Percentiles rank a stretch among this genome's conserved stretches.
phyloP scores from a whole-genome alignment of 1,140 invertebrate genomes.

The Formica selysi region DNA sequence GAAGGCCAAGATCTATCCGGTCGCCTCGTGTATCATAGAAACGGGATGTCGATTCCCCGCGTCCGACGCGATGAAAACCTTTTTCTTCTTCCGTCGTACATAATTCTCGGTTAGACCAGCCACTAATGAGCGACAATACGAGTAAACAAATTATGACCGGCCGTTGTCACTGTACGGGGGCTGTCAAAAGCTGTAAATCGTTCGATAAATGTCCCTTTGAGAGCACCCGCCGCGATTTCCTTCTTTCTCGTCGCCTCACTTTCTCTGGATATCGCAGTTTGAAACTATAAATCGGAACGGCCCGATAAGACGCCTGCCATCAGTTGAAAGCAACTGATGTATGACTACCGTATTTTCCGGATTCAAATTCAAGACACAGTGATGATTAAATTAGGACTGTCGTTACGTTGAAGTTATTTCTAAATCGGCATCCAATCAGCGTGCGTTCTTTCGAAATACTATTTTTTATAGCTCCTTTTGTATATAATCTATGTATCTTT shows the following conservation, averaged over 20 bases:
- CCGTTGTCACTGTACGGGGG: constrained; percentile 33
- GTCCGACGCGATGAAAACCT: neutral
- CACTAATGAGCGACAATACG: constrained; percentile 63
- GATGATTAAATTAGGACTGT: neutral
- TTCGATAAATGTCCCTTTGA: constrained; percentile 63
- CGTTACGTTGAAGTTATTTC: neutral
- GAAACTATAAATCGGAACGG: constrained; percentile 58
- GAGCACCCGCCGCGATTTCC: neutral
- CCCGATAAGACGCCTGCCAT: constrained; percentile 53
- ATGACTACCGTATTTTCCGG: constrained; percentile 2
- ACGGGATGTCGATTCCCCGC: constrained; percentile 26
- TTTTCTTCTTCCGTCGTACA: neutral
- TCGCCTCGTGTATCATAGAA: neutral
- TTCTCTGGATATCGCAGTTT: constrained; percentile 9
- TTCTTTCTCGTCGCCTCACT: neutral
- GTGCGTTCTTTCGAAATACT: neutral
- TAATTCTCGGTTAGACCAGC: constrained; percentile 22
- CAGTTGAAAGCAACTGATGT: constrained; percentile 10
- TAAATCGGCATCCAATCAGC: neutral
- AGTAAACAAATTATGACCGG: constrained; percentile 65
- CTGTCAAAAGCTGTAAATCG: constrained; percentile 74
- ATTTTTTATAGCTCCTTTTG: neutral
- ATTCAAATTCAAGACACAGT: neutral
- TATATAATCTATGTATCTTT: neutral
- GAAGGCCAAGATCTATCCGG: constrained; percentile 18